Evolutionary conservation across 2,113 vertebrate species (phyloP).

Genomic region (Scalopus aquaticus): DNA sequence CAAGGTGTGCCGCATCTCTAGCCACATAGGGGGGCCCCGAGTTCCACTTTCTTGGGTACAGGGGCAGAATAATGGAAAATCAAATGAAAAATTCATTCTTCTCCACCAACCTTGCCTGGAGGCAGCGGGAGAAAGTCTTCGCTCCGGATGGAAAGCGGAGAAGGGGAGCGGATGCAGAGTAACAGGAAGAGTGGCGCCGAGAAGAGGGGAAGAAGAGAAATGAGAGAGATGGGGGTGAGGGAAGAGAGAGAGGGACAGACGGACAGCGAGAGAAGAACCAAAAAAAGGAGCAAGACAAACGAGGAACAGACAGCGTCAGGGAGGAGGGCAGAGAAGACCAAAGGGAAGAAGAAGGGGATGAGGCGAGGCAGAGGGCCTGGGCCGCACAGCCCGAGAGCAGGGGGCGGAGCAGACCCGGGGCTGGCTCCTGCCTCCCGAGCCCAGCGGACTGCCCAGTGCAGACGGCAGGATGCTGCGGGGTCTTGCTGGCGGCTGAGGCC

Average conservation of each 20-base stretch:
- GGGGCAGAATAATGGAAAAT: slow-evolving; percentile 53
- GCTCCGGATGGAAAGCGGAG: not conserved
- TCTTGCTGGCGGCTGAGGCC: not conserved
- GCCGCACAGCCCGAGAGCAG: fast-evolving
- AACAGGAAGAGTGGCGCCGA: not conserved
- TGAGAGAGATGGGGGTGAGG: not conserved
- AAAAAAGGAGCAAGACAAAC: too few relatives aligned
- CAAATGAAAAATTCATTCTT: slow-evolving; percentile 73
- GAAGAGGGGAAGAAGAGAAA: not conserved
- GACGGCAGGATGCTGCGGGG: fast-evolving
- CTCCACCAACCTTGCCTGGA: slow-evolving; percentile 47
- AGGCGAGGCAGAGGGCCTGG: fast-evolving
- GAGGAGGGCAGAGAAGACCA: too few relatives aligned
- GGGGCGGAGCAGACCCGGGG: fast-evolving
- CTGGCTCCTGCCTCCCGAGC: not conserved
- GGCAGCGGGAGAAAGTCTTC: slow-evolving; percentile 38
- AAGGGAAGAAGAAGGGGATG: not conserved
- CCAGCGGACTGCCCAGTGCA: not conserved
- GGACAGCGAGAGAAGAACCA: not conserved
- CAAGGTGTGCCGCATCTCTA: slow-evolving; percentile 6
- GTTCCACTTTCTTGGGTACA: slow-evolving; percentile 5
- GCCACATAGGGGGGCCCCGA: slow-evolving; percentile 12
- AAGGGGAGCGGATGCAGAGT: not conserved
- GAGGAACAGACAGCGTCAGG: too few relatives aligned
- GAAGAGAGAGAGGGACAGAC: not conserved